Evolutionary conservation across 1,140 invertebrate species (phyloP), one percentile per base, ranked within the genome.

Genomic region (Ericerus pela): DNA sequence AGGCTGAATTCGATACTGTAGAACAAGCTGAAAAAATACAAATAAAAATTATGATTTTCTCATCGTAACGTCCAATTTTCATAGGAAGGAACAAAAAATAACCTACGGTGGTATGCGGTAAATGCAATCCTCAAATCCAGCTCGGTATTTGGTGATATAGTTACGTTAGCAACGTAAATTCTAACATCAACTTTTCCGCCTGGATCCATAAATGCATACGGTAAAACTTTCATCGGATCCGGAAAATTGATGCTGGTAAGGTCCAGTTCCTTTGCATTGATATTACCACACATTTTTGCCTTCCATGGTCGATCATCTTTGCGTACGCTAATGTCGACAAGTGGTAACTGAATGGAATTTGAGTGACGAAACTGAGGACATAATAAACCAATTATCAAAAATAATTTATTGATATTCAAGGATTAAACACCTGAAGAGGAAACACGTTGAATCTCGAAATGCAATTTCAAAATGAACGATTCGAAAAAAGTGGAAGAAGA

Each of bases 81-180:
- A 26, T n/a, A 38, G 5, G 3, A 14, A 29, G 24, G 31, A 33
- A 33, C 47, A 33, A 12, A 2, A 2, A 18, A 20, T 5, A 11
- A 47, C 36, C 20, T 27, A 54, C 53, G n/a, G n/a, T 58, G 54
- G 2, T 27, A 60, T 27, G 59, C n/a, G 11, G 59, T 60, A 28
- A 60, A 60, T 6, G 54, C 54, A 10, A 60, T 58, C 54, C 56
- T 54, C 38, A 60, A 58, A 24, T 26, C 53, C n/a, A 60, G 27
- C 28, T 57, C 53, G 18, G 54, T 33, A 26, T 5, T 38, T 8
- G 6, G 14, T 0, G 51, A 22, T n/a, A 56, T 16, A 14, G 56
- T 28, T 43, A 54, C 33, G 47, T 53, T 52, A 12, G 30, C 37
- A 11, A 60, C 27, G 36, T 56, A 38, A 33, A 60, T 58, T 47